Percentiles rank a stretch among this genome's conserved stretches.
Evolutionary conservation across 37 sponge, comb jelly and placozoan species (phyloP).

Genomic region (Beroe ovata): DNA sequence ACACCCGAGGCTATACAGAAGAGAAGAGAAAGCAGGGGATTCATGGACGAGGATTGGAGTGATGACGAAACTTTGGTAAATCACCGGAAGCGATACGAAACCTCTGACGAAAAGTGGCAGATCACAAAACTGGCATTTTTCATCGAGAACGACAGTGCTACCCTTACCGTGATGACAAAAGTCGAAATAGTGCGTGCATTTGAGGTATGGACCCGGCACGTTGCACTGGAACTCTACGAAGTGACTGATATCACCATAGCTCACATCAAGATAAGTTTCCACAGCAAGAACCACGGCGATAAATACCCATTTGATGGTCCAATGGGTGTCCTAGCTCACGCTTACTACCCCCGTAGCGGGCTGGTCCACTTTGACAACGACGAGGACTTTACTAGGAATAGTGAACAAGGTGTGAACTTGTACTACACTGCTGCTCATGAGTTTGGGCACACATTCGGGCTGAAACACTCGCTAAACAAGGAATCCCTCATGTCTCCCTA

Average conservation of each 20-base stretch:
- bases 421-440: conserved; percentile 43
- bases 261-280: conserved; percentile 23
- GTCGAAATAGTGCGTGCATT: conserved; percentile 15
- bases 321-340: conserved; percentile 56
- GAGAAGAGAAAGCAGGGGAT: background rate
- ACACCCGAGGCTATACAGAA: background rate
- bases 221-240: conserved; percentile 6
- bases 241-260: conserved; percentile 10
- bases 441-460: conserved; percentile 57
- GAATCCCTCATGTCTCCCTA: conserved; percentile 44
- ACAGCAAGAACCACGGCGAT: conserved; percentile 31
- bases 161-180: background rate
- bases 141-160: conserved; percentile 40
- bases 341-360: conserved; percentile 55
- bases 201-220: conserved; percentile 12
- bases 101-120: conserved; percentile 17
- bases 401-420: conserved; percentile 20
- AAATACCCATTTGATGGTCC: conserved; percentile 62
- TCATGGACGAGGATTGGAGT: background rate
- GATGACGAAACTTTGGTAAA: background rate
- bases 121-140: background rate
- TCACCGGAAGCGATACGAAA: conserved; percentile 4
- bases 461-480: conserved; percentile 8
- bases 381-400: conserved; percentile 6
- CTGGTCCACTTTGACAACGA: conserved; percentile 57